Evolutionary conservation across 2,797 vertebrate species (phyloP), one percentile per base, ranked within the genome.

Genomic region (Chaenodraco wilsoni): DNA sequence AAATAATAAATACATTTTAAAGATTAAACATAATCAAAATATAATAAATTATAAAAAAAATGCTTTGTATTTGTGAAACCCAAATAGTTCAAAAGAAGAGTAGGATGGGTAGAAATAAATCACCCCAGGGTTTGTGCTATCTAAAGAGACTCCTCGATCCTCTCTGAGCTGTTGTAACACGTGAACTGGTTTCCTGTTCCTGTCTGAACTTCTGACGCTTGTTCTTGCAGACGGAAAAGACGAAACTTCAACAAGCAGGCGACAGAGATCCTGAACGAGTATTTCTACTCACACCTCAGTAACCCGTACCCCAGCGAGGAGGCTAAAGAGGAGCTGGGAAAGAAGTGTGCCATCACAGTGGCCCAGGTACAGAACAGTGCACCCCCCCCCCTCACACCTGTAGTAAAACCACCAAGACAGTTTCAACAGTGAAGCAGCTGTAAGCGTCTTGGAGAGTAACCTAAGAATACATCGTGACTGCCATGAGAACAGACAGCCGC

Each of bases 231-330:
- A 91, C 95, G 98, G 87, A 99, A 99, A 95, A 96, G 98, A 91
- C 95, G 98, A 92, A 99, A 99, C 92, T 99, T 99, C 95, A 99
- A 98, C 95, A 99, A 99, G 88, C 98, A 99, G 90, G 98, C 98
- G 0, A 99, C 98, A 5, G 98, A 99, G 94, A 99, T 99, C 94
- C 95, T 99, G 95, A 99, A 99, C 55, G 98, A 99, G 89, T 99
- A 99, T 93, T 99, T 99, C 94, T 99, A 99, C 94, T 99, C 98
- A 12, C 98, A 99, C 93, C 97, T 99, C 94, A 98, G 97, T 95
- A 99, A 99, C 95, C 98, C 98, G 9, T 99, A 99, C 86, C 98
- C 98, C 91, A 99, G 98, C 73, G 98, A 99, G 93, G 98, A 99
- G 93, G 98, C 98, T 90, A 99, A 99, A 95, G 98, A 99, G 90